Base-by-base conservation (phyloP, 2,797 vertebrate genomes). In the Poecilia wingei region DNA sequence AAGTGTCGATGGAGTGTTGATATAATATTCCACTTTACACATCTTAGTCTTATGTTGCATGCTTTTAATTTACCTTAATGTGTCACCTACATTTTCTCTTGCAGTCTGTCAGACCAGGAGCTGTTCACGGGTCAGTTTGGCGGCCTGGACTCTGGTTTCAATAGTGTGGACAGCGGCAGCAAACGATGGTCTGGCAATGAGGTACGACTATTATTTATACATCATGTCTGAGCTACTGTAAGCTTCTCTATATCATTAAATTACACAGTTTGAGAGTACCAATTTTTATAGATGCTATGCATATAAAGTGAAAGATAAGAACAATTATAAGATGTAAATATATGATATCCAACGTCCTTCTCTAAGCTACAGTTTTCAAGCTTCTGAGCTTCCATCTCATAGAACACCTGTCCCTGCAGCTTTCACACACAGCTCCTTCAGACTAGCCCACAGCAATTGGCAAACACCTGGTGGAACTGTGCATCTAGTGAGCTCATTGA, bases 111-210 rank as follows among this genome's bases (percentile, higher is more conserved):
- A 0, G 97, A 97, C 53, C 96, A 97, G 78, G 94, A 97, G 77
- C 95, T 97, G 87, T 96, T 95, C 10, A 83, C 94, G 0, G 87
- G 91, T 71, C 96, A 96, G 57, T 95, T 95, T 16, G 95, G 97
- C 0, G 96, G 96, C 7, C 91, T 97, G 76, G 97, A 98, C 86
- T 98, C 97, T 0, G 97, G 97, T 31, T 98, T 98, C 87, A 97
- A 97, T 93, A 98, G 97, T 0, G 97, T 98, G 4, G 97, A 98
- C 94, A 98, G 97, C 0, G 97, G 97, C 83, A 98, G 96, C 93
- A 98, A 98, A 72, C 90, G 97, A 70, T 98, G 97, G 97, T 98
- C 97, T 12, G 97, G 97, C 75, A 98, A 98, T 31, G 97, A 98
- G 96, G 97, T 97, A 84, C 85, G 45, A 74, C n/a, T 45, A 4